Evolutionary conservation across 2,113 vertebrate genomes (phyloP).

Genomic region (Sceloporus tristichus): DNA sequence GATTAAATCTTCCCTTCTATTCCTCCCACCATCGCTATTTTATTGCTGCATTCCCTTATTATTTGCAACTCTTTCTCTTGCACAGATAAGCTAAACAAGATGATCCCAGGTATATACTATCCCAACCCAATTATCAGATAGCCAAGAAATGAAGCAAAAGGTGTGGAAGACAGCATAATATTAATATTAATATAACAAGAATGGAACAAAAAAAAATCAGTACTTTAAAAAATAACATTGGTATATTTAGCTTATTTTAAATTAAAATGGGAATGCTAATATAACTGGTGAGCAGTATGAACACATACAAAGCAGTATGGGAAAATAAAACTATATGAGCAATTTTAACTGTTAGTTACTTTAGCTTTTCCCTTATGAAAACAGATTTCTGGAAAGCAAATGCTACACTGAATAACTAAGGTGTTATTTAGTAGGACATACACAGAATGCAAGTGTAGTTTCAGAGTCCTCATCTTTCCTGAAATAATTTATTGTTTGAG

Average conservation of each 20-base stretch:
- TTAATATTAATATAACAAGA: slow-evolving; percentile 80
- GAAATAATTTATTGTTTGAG: slow-evolving; percentile 43
- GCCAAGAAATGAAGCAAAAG: slow-evolving; percentile 69
- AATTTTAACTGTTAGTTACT: slow-evolving; percentile 59
- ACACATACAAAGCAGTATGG: slow-evolving; percentile 28
- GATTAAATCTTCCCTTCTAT: slow-evolving; percentile 86
- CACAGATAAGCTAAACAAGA: slow-evolving; percentile 80
- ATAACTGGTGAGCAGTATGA: slow-evolving; percentile 59
- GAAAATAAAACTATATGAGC: slow-evolving; percentile 60
- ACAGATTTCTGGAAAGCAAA: neutral
- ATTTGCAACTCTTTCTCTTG: slow-evolving; percentile 72
- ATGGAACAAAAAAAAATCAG: slow-evolving; percentile 74
- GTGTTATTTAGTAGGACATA: neutral
- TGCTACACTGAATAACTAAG: neutral
- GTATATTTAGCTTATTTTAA: slow-evolving; percentile 79
- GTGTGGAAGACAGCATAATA: slow-evolving; percentile 68
- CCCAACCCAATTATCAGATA: slow-evolving; percentile 80
- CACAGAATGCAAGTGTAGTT: neutral
- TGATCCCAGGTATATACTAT: slow-evolving; percentile 69
- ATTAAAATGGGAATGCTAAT: slow-evolving; percentile 80
- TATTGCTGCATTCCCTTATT: slow-evolving; percentile 75
- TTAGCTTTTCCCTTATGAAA: slow-evolving; percentile 49
- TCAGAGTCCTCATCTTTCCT: slow-evolving; percentile 20
- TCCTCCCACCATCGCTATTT: slow-evolving; percentile 67
- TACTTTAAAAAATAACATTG: slow-evolving; percentile 72